Base-by-base conservation (phyloP, 53 echinoderm and acorn worm genomes). In the Arbacia lixula region DNA sequence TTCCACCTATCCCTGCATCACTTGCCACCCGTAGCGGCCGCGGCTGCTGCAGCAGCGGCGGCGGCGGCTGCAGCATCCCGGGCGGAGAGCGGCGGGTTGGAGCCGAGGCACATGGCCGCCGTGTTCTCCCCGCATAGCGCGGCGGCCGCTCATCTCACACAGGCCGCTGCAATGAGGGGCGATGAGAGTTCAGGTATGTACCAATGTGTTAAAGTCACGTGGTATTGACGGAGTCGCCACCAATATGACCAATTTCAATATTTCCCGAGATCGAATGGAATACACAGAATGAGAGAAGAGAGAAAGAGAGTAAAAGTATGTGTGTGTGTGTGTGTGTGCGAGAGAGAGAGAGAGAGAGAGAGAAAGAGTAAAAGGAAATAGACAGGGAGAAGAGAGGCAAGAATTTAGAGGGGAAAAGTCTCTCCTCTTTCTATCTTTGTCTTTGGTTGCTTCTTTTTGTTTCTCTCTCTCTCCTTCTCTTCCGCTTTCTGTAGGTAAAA, bases 1-100 rank as follows among this genome's bases (percentile, higher is more conserved):
- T 29, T 81, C 11, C 91, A 91, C 17, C 80, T 91, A n/a, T 85
- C 88, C 30, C 90, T 86, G 9, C n/a, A n/a, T n/a, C 86, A 86
- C 22, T 82, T 90, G 27, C 90, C 90, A 46, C 12, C 88, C 85
- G 21, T 72, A 73, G 84, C 87, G 81, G 36, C 71, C 69, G 40
- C 86, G 60, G 24, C 66, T 64, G 75, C 52, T 67, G 26, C 83
- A 86, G 79, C 85, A 71, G 53, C 64, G 67, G 43, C 87, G 53
- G 30, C 71, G 61, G 58, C 16, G 82, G 1, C 84, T 80, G 10
- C 74, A 84, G 72, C 84, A 71, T 14, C 51, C 84, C 31, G 84
- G 62, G 12, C 60, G 50, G 58, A 36, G 41, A 53, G 38, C 21
- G 76, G 12, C 0, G 31, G 14, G 16, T 62, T 62, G n/a, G 6